These are phyloP conservation scores for Caenorhabditis briggsae DNA, from an alignment of 1,140 invertebrate species.

Conservation along the genomic window DNA sequence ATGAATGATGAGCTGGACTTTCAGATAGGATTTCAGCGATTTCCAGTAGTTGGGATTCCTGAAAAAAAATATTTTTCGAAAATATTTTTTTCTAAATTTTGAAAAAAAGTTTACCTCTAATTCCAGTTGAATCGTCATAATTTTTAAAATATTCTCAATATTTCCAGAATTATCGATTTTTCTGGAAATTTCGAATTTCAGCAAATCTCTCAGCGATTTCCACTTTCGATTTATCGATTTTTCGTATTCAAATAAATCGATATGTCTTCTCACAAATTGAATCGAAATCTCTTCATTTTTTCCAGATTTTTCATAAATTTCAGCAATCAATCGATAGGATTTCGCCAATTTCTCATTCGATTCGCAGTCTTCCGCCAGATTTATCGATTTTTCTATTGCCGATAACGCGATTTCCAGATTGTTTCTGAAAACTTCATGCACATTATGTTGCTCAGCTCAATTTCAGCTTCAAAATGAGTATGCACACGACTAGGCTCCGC, in stretches of 20 bases:
- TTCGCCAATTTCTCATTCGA: constrained; percentile 5
- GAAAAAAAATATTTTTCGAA: neutral
- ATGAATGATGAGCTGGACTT: neutral
- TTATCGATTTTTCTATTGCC: constrained; percentile 12
- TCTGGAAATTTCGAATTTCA: neutral
- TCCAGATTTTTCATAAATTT: constrained; percentile 24
- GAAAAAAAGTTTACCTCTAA: constrained; percentile 12
- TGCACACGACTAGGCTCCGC: too few species aligned
- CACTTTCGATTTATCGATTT: neutral
- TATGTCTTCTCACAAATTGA: neutral
- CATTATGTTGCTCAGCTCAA: too few species aligned
- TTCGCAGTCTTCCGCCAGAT: constrained; percentile 15
- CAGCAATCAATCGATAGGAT: constrained; percentile 20
- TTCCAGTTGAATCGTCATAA: constrained; percentile 5
- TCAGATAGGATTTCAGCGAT: neutral
- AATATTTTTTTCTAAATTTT: neutral
- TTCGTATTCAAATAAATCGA: constrained; percentile 44
- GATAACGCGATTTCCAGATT: constrained; percentile 42
- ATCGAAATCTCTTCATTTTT: constrained; percentile 1
- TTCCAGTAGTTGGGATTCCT: constrained; percentile 4
- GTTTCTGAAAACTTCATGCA: neutral
- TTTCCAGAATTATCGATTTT: neutral
- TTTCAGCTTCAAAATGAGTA: too few species aligned
- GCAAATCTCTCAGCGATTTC: constrained; percentile 1
- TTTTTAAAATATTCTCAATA: constrained; percentile 10